phyloP scores from a whole-genome alignment of 2,797 vertebrate genomes.

The Parambassis ranga region DNA sequence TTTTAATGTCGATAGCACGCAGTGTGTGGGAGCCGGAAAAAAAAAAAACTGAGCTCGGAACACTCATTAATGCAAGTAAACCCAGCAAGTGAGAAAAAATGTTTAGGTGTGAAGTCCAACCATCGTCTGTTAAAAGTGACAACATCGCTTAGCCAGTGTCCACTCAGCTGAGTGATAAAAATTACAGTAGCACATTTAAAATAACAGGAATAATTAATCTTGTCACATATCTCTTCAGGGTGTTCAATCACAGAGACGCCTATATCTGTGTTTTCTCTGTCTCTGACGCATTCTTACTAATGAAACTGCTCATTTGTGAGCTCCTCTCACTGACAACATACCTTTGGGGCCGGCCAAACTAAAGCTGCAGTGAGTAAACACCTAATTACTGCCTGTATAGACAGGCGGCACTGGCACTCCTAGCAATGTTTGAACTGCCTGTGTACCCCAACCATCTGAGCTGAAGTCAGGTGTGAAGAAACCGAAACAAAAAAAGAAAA shows the following conservation, averaged over 20 bases:
- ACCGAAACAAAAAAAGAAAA: neutral
- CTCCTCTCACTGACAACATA: conserved; percentile 35
- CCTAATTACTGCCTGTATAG: conserved; percentile 65
- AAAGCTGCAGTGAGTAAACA: conserved; percentile 64
- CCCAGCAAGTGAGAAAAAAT: conserved; percentile 55
- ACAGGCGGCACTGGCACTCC: conserved; percentile 40
- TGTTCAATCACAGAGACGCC: conserved; percentile 41
- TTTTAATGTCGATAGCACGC: conserved; percentile 43
- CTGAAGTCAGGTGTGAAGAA: conserved; percentile 14
- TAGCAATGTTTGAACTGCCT: conserved; percentile 27
- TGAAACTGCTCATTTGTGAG: conserved; percentile 44
- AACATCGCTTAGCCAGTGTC: conserved; percentile 3
- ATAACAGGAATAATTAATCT: conserved; percentile 54
- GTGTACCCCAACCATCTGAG: conserved; percentile 3
- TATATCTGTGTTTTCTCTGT: conserved; percentile 12
- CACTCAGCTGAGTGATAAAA: conserved; percentile 23
- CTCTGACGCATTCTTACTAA: conserved; percentile 45
- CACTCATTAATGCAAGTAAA: conserved; percentile 63
- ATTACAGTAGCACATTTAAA: conserved; percentile 22
- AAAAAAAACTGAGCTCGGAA: conserved; percentile 39
- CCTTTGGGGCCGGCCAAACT: conserved; percentile 48
- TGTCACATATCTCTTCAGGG: conserved; percentile 42
- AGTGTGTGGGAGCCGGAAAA: conserved; percentile 60
- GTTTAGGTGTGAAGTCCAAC: conserved; percentile 38
- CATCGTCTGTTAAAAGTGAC: conserved; percentile 46